Base-by-base conservation (phyloP, 2,888 invertebrate species). In the Parasteatoda lunata region DNA sequence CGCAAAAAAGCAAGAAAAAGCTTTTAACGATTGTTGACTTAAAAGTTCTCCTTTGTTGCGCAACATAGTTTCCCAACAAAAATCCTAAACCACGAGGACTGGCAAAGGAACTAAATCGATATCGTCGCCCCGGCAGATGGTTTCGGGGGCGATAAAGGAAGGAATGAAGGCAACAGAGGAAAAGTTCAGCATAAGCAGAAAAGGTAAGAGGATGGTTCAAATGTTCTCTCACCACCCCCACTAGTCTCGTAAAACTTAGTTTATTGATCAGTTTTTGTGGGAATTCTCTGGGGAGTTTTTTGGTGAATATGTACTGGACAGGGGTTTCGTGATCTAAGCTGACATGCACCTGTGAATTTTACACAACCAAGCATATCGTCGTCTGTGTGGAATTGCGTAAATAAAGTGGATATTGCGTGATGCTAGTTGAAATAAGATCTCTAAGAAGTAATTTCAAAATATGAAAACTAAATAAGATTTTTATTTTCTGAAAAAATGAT, bases 261-360 rank as follows among this genome's bases (percentile, higher is more conserved):
- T 71, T 79, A 79, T 79, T 79, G 79, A 79, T 79, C 79, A 72
- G 79, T 59, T 49, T 71, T 48, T 15, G 54, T 64, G 45, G 49
- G 49, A 71, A 79, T 71, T 65, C 65, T 65, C 79, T 49, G n/a
- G 72, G 64, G 71, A 59, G 59, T 59, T 59, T 30, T 30, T 59
- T 7, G 54, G 59, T 59, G 8, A 45, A 70, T 68, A n/a, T n/a
- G 9, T 15, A 51, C 54, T n/a, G 59, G 77, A 47, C n/a, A 30
- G 47, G n/a, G 65, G 48, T 15, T 47, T 30, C 73, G 48, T 59
- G 64, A 54, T 15, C 48, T 15, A 6, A 7, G 48, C n/a, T 48
- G 11, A 47, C 9, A n/a, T 8, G 47, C 64, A 54, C 65, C 75
- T 65, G 13, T n/a, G 45, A 65, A 49, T 13, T 47, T 49, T 76